Evolutionary conservation across 2,797 vertebrate species (phyloP).

Genomic region (Amniataba percoides): DNA sequence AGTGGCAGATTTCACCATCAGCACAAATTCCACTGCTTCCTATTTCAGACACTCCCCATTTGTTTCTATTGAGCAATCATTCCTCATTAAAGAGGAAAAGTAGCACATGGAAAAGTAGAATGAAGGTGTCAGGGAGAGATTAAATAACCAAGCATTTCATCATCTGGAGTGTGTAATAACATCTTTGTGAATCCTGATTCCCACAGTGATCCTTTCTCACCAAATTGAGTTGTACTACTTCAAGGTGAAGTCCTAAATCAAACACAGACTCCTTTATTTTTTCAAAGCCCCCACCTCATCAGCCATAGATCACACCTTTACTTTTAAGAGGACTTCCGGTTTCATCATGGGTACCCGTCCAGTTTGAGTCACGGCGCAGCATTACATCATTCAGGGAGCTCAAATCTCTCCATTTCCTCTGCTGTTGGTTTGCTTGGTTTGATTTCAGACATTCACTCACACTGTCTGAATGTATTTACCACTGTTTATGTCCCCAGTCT

Average conservation of each 20-base stretch:
- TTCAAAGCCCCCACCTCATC: constrained; percentile 24
- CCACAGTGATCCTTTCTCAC: constrained; percentile 31
- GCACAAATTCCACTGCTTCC: too few relatives aligned
- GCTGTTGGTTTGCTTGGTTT: not conserved
- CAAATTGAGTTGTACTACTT: constrained; percentile 13
- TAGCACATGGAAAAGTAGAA: not conserved
- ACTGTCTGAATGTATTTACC: not conserved
- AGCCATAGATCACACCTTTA: constrained; percentile 21
- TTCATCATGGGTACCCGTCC: constrained; percentile 25
- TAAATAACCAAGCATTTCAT: constrained; percentile 22
- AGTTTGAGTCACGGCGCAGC: constrained; percentile 15
- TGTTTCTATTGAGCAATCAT: not conserved
- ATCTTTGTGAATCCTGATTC: constrained; percentile 12
- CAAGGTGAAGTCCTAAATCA: constrained; percentile 43
- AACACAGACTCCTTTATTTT: not conserved
- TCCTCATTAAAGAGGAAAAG: not conserved
- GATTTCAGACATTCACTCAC: not conserved
- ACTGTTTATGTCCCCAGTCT: not conserved
- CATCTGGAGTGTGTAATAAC: constrained; percentile 23
- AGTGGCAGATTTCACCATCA: too few relatives aligned
- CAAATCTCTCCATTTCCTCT: not conserved
- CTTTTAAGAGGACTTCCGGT: constrained; percentile 14
- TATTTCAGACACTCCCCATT: not conserved
- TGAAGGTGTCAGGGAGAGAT: constrained; percentile 8
- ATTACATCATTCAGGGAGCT: constrained; percentile 36